These are phyloP conservation scores for Agonopterix heracliana DNA, from an alignment of 2,888 invertebrate species.

Conservation along the genomic window DNA sequence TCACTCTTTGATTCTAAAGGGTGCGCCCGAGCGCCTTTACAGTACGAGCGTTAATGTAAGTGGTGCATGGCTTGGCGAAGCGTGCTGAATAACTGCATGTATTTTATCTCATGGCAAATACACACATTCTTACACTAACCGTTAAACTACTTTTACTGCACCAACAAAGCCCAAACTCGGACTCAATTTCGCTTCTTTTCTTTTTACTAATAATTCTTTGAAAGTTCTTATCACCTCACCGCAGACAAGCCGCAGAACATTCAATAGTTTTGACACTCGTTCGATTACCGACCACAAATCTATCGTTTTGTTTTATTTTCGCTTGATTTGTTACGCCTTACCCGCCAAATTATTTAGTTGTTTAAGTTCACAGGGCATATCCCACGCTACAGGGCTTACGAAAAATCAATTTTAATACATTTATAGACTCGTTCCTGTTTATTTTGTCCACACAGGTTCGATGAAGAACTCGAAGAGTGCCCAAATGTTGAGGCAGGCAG, in stretches of 20 bases:
- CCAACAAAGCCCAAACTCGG: constrained; percentile 28
- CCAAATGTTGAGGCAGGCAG: constrained; percentile 79
- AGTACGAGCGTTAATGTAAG: constrained; percentile 58
- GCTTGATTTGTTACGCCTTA: constrained; percentile 28
- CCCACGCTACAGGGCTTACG: constrained; percentile 25
- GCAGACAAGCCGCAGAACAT: too few species aligned
- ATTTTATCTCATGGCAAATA: constrained; percentile 47
- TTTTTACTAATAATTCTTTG: constrained; percentile 17
- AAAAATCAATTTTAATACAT: constrained; percentile 35
- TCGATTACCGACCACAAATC: constrained; percentile 4
- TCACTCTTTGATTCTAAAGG: constrained; percentile 35
- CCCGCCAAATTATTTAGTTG: neutral
- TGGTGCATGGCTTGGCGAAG: constrained; percentile 71
- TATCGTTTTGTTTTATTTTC: constrained; percentile 31
- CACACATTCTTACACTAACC: constrained; percentile 26
- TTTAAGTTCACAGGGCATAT: constrained; percentile 24
- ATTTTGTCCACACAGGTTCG: constrained; percentile 75
- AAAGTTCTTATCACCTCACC: constrained; percentile 16
- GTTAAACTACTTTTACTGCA: constrained; percentile 39
- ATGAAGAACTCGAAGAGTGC: constrained; percentile 82
- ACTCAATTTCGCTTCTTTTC: constrained; percentile 27
- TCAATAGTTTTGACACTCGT: constrained; percentile 9
- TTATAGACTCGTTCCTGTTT: constrained; percentile 62
- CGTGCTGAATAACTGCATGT: constrained; percentile 60
- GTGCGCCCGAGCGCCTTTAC: constrained; percentile 31